Evolutionary conservation across 2,888 invertebrate species (phyloP).

Genomic region (Alloplasta piceator): DNA sequence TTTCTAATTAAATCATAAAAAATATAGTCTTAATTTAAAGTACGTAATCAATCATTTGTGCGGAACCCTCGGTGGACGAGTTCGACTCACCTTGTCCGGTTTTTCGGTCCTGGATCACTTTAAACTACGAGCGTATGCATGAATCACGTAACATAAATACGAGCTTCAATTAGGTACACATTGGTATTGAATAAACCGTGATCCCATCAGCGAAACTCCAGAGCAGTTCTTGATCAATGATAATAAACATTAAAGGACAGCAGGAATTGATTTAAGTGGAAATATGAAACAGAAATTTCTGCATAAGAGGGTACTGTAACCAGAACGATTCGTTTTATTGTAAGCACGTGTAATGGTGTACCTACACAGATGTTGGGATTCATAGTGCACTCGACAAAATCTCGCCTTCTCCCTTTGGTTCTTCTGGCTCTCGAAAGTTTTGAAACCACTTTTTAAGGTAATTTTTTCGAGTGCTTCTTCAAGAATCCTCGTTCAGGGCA

Average conservation of each 20-base stretch:
- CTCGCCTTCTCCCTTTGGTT: neutral
- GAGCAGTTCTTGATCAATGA: neutral
- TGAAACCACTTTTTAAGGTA: neutral
- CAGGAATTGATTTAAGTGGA: neutral
- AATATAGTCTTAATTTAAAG: too few species aligned
- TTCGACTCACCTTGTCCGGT: too few species aligned
- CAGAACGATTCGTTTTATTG: neutral
- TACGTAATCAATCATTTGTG: too few species aligned
- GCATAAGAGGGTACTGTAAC: too few species aligned
- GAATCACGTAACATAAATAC: too few species aligned
- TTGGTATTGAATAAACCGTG: neutral
- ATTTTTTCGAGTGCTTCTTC: slow-evolving; percentile 5
- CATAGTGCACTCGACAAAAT: neutral
- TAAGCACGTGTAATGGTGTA: neutral
- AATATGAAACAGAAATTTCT: neutral
- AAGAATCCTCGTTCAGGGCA: neutral
- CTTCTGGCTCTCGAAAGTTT: neutral
- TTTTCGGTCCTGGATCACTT: too few species aligned
- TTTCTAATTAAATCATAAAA: too few species aligned
- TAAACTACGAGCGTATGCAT: too few species aligned
- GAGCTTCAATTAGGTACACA: neutral
- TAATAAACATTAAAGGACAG: slow-evolving; percentile 1
- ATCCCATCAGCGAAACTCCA: slow-evolving; percentile 5
- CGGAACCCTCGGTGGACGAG: too few species aligned
- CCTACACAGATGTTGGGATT: too few species aligned